Evolutionary conservation across 2,888 invertebrate genomes (phyloP).

Genomic region (Melanostoma mellinum): DNA sequence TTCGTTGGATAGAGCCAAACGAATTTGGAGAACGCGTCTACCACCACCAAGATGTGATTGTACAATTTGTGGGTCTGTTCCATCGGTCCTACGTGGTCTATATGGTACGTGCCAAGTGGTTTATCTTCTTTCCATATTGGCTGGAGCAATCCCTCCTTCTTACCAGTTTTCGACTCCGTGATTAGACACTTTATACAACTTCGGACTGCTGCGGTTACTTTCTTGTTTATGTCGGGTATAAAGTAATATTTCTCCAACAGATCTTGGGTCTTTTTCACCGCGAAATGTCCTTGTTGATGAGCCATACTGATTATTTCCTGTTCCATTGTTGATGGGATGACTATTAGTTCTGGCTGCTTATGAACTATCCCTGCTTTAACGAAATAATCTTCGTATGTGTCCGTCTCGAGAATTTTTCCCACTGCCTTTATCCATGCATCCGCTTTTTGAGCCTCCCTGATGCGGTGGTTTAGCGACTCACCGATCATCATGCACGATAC

Average conservation of each 20-base stretch:
- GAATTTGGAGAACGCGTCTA: constrained; percentile 76
- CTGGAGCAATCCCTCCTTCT: too few species aligned
- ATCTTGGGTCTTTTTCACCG: too few species aligned
- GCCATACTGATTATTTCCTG: too few species aligned
- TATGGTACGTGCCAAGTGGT: constrained; percentile 76
- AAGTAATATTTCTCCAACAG: too few species aligned
- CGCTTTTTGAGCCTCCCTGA: constrained; percentile 20
- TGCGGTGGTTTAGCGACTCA: constrained; percentile 11
- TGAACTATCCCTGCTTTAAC: too few species aligned
- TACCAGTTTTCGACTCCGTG: constrained; percentile 73
- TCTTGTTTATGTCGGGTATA: background rate
- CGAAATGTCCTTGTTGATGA: too few species aligned
- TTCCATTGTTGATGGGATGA: too few species aligned
- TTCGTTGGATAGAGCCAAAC: background rate
- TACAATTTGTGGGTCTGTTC: constrained; percentile 75
- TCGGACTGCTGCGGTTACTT: background rate
- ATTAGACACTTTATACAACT: constrained; percentile 46
- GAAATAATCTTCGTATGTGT: constrained; percentile 32
- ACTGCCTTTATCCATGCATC: constrained; percentile 35
- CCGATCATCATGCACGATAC: constrained; percentile 1
- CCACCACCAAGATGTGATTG: constrained; percentile 76
- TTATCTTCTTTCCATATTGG: constrained; percentile 73
- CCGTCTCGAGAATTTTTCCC: constrained; percentile 19
- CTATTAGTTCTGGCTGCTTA: too few species aligned
- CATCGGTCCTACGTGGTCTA: constrained; percentile 78